A percentile compares a stretch with the other conserved stretches of the same genome.
These are phyloP conservation scores for Shinisaurus crocodilurus DNA, from an alignment of 2,113 vertebrate species.

Conservation along the genomic window DNA sequence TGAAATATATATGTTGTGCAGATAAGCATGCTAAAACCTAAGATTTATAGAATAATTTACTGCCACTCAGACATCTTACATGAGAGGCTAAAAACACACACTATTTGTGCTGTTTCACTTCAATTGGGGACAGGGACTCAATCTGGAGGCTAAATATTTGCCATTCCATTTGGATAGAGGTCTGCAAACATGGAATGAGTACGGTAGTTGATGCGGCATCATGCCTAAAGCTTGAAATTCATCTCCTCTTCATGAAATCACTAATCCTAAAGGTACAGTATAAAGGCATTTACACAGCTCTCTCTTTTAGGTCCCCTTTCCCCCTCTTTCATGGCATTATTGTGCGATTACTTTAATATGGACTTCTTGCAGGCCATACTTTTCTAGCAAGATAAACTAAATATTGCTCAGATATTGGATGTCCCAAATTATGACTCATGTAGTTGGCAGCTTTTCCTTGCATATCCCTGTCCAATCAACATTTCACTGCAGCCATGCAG, in stretches of 20 bases:
- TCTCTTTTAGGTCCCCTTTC: slow-evolving; percentile 22
- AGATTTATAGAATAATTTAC: not conserved
- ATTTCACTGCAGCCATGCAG: slow-evolving; percentile 35
- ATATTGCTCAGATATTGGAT: not conserved
- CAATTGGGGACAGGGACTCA: slow-evolving; percentile 25
- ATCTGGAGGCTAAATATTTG: slow-evolving; percentile 53
- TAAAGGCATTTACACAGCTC: not conserved
- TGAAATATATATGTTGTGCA: not conserved
- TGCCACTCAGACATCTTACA: slow-evolving; percentile 7
- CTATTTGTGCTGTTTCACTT: slow-evolving; percentile 19
- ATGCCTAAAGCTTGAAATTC: slow-evolving; percentile 36
- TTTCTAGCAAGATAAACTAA: slow-evolving; percentile 14
- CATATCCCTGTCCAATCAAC: not conserved
- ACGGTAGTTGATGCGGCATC: not conserved
- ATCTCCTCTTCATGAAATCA: slow-evolving; percentile 27
- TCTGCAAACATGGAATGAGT: slow-evolving; percentile 10
- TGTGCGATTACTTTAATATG: not conserved
- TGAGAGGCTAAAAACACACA: slow-evolving; percentile 2
- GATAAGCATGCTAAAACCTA: not conserved
- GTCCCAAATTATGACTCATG: slow-evolving; percentile 29
- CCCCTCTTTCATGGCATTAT: not conserved
- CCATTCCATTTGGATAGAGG: slow-evolving; percentile 40
- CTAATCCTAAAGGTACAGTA: not conserved
- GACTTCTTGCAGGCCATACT: slow-evolving; percentile 6
- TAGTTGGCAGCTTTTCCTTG: slow-evolving; percentile 23